Base-by-base conservation (phyloP, 2,797 vertebrate genomes). In the Rousettus madagascariensis region DNA sequence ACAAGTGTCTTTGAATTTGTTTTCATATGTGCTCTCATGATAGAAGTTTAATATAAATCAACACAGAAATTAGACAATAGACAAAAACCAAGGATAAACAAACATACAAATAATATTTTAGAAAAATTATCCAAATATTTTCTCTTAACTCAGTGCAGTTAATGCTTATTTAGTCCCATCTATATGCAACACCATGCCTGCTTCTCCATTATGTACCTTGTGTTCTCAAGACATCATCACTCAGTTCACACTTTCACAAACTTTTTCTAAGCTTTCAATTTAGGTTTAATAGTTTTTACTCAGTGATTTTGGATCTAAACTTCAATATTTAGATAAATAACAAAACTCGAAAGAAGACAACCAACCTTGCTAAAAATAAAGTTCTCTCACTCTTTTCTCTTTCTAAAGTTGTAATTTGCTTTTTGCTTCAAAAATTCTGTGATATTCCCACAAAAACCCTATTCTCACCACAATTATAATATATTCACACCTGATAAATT, bases 301-400 rank as follows among this genome's bases (percentile, higher is more conserved):
- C n/a, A 49, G 0, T 88, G 61, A 51, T 94, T 87, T 80, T 57
- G 6, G 1, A 55, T 51, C 28, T 68, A 0, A 82, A 55, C 30
- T 77, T 94, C 74, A 78, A 85, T 68, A 78, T 53, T 82, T 80
- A 84, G 53, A 75, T 77, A 86, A 95, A 57, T 72, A 55, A 82
- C 66, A 17, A 86, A 91, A 74, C 22, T 22, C 19, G 17, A 86
- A 85, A 84, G 17, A 92, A 79, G 77, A 95, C 11, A 95, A 33
- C 16, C 28, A 77, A 63, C 19, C 30, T 84, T 88, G 26, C 24
- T 72, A 68, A 87, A 66, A 57, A 38, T 24, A 86, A 83, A 9
- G 8, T 19, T 46, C 46, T 49, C 49, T 68, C 26, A 77, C n/a
- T 15, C 20, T 91, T 91, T 78, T 43, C 46, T 55, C 17, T 41